Evolutionary conservation across 2,797 vertebrate genomes (phyloP), one percentile per base, ranked within the genome.

Genomic region (Galagoides demidoff): DNA sequence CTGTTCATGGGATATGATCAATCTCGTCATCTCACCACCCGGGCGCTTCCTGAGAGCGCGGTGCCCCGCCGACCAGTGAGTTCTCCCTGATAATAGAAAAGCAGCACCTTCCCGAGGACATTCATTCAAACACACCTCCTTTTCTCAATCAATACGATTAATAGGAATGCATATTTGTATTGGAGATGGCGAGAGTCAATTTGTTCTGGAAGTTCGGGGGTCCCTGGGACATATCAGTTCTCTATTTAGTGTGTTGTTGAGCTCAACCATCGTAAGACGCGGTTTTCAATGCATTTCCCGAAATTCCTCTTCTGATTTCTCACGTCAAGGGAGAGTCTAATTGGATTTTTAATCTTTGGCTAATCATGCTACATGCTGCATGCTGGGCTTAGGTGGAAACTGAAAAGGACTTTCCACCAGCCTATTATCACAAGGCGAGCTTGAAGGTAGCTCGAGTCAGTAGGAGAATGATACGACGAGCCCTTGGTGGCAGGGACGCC

Each of bases 361-460:
- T 99, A 99, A 99, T 98, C 98, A 98, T 97, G 98, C 98, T 98
- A 98, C 98, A 98, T 98, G 98, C 98, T 98, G 98, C 98, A 98
- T 96, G 98, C 98, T 98, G 98, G 99, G 98, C 98, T 99, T 98
- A 99, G 98, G 98, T 98, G 98, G 99, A 99, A 99, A 98, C 98
- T 99, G 99, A 99, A 99, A 99, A 99, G 99, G 98, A 98, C 98
- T 99, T 99, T 99, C 99, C 98, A 98, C 98, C 98, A 84, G 90
- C 84, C 98, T 98, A 98, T 99, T 99, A 99, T 98, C 98, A 96
- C 94, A 95, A 97, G 98, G 97, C 97, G 96, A 98, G 98, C 99
- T 98, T 94, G 95, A 95, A 98, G 99, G 99, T 99, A 99, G 99
- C 99, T 98, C 93, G 99, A 99, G 99, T 99, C 99, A 99, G 98